These are phyloP conservation scores for Solen grandis DNA, from an alignment of 1,140 invertebrate genomes.

Conservation along the genomic window DNA sequence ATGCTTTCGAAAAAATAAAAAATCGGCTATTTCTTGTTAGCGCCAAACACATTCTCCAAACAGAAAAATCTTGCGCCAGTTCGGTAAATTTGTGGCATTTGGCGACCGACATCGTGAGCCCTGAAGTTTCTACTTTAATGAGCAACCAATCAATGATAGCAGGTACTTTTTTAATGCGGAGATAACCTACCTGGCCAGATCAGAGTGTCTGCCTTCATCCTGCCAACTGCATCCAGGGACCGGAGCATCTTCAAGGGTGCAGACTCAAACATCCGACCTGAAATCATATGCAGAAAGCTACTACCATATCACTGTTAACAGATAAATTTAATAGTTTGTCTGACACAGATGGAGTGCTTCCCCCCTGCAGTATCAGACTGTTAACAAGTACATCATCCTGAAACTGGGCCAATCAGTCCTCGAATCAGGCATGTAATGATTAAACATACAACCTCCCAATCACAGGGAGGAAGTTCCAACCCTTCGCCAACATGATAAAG, in stretches of 20 bases:
- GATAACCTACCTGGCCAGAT: slow-evolving; percentile 75
- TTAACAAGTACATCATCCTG: neutral
- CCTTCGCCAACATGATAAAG: too few species aligned
- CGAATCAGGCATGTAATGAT: neutral
- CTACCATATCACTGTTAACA: neutral
- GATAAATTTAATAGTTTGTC: neutral
- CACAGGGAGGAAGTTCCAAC: neutral
- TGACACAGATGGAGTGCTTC: neutral
- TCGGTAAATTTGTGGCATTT: too few species aligned
- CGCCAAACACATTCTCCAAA: too few species aligned
- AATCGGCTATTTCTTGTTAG: too few species aligned
- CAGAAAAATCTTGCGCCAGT: too few species aligned
- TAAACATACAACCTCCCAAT: neutral
- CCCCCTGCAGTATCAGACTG: neutral
- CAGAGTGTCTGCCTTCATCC: slow-evolving; percentile 62
- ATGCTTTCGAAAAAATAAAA: too few species aligned
- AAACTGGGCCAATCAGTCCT: neutral
- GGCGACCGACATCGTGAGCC: too few species aligned
- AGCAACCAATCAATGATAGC: too few species aligned
- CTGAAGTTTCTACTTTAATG: too few species aligned
- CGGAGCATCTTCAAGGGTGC: slow-evolving; percentile 66
- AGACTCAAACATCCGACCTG: slow-evolving; percentile 76
- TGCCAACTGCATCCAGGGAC: slow-evolving; percentile 67
- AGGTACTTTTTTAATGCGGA: too few species aligned
- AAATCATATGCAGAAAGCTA: neutral